phyloP scores from a whole-genome alignment of 2,113 vertebrate genomes.

The Hippocampus mohnikei region DNA sequence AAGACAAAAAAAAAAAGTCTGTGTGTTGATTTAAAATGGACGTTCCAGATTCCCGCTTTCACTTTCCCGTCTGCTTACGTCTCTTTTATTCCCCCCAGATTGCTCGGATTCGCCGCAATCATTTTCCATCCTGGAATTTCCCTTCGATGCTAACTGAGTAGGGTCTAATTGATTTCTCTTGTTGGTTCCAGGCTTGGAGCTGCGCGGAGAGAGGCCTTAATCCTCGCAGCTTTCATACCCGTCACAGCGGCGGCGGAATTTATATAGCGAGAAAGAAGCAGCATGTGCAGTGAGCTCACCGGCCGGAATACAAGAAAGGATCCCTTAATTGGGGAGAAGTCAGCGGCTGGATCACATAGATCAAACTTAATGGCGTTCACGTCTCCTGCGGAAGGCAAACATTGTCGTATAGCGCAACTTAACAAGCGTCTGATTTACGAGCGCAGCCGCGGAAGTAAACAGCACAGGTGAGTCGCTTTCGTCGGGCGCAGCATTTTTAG shows the following conservation, averaged over 20 bases:
- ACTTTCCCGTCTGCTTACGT: slow-evolving; percentile 27
- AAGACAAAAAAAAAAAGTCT: not conserved
- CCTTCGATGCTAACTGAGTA: slow-evolving; percentile 59
- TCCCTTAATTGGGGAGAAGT: slow-evolving; percentile 24
- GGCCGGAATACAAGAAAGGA: not conserved
- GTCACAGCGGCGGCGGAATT: not conserved
- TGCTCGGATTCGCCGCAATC: slow-evolving; percentile 39
- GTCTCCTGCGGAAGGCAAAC: slow-evolving; percentile 47
- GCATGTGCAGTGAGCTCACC: not conserved
- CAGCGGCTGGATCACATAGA: slow-evolving; percentile 31
- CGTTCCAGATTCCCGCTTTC: not conserved
- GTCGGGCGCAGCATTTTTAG: slow-evolving; percentile 35
- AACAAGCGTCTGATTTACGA: slow-evolving; percentile 61
- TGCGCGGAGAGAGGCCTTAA: slow-evolving; percentile 55
- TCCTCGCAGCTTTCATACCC: slow-evolving; percentile 44
- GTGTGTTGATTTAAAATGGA: not conserved
- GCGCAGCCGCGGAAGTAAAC: slow-evolving; percentile 44
- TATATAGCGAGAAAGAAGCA: not conserved
- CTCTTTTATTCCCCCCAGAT: slow-evolving; percentile 13
- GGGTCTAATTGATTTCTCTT: slow-evolving; percentile 74
- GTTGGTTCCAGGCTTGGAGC: slow-evolving; percentile 64
- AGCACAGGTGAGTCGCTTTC: slow-evolving; percentile 37
- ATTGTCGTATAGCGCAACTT: slow-evolving; percentile 46
- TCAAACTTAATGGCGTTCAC: slow-evolving; percentile 43
- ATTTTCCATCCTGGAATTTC: slow-evolving; percentile 50